Percentiles rank a stretch among this genome's conserved stretches.
Conservation (phyloP, 2,113 vertebrate species). For the Centropus bengalensis region DNA sequence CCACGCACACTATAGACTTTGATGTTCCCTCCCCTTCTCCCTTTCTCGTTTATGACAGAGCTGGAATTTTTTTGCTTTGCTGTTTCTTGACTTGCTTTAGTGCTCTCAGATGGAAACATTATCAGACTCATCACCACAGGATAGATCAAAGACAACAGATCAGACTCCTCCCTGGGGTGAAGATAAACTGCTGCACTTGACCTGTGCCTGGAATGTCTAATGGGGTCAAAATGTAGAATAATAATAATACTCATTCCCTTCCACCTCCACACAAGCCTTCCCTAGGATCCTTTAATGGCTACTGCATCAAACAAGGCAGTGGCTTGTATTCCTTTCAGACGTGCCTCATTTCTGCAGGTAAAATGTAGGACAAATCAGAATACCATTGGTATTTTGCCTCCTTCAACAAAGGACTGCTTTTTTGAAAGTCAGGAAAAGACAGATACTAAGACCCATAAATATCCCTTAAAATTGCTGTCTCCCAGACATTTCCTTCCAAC, state of each 20-base stretch:
- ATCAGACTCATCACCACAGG: conserved; percentile 35
- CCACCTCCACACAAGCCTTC: background rate
- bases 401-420: background rate
- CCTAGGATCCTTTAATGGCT: background rate
- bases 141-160: conserved; percentile 46
- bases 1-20: background rate
- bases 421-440: background rate
- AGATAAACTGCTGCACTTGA: conserved; percentile 62
- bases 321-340: background rate
- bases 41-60: background rate
- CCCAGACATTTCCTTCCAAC: background rate
- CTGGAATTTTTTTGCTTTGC: conserved; percentile 29
- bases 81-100: conserved; percentile 36
- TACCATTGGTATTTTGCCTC: background rate
- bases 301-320: background rate
- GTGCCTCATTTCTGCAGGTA: background rate
- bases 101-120: conserved; percentile 47
- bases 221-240: conserved; percentile 46
- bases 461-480: background rate
- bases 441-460: background rate
- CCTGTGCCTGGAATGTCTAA: conserved; percentile 35
- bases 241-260: background rate
- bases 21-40: background rate
- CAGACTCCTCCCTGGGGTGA: conserved; percentile 24
- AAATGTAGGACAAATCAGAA: background rate